These are phyloP conservation scores for Hymenochirus boettgeri DNA, from an alignment of 2,113 vertebrate species.

Conservation along the genomic window DNA sequence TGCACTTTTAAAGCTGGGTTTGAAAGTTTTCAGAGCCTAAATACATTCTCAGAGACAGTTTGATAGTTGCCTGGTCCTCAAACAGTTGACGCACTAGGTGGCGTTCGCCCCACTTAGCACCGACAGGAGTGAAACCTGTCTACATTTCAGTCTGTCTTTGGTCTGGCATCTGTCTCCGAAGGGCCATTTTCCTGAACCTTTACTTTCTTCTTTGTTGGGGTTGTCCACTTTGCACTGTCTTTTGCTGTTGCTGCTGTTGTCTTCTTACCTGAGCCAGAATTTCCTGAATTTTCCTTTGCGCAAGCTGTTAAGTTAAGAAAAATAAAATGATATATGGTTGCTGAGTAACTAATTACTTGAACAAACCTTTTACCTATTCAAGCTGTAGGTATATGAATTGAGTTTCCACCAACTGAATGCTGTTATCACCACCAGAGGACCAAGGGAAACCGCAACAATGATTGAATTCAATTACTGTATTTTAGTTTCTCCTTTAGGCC, in stretches of 20 bases:
- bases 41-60: constrained; percentile 86
- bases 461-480: no score
- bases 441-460: no score
- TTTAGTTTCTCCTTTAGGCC: no score
- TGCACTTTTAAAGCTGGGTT: constrained; percentile 74
- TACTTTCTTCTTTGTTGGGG: constrained; percentile 85
- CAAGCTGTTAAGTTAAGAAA: constrained; percentile 69
- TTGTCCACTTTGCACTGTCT: constrained; percentile 73
- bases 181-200: constrained; percentile 68
- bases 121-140: constrained; percentile 62
- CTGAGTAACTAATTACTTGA: no score
- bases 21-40: constrained; percentile 81
- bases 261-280: constrained; percentile 95
- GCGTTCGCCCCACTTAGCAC: constrained; percentile 66
- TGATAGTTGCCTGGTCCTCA: constrained; percentile 75
- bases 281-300: constrained; percentile 98
- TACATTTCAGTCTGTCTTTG: constrained; percentile 77
- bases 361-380: no score
- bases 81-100: constrained; percentile 72
- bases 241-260: constrained; percentile 85
- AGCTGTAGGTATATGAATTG: no score
- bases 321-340: no score
- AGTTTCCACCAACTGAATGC: no score
- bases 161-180: constrained; percentile 76
- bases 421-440: no score